Conservation (phyloP, 92 coral and sea anemone genomes). For the Pocillopora meandrina region DNA sequence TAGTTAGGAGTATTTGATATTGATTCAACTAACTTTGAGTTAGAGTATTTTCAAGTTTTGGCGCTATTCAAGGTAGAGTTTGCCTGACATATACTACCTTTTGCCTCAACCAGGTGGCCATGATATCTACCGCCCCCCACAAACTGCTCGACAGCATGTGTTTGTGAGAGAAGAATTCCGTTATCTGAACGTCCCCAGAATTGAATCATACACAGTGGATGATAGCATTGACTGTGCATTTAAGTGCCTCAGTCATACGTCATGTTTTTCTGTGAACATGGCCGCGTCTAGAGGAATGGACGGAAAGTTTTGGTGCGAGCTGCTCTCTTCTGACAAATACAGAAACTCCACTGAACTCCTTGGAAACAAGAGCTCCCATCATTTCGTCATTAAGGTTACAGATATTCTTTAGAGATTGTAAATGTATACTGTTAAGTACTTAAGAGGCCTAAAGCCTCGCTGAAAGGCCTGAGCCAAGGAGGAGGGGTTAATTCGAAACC, state of each 20-base stretch:
- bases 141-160: not conserved
- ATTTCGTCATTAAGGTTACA: not conserved
- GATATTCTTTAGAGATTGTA: not conserved
- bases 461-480: too few species aligned
- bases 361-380: not conserved
- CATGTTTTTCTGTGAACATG: not conserved
- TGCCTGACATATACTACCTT: too few species aligned
- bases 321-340: constrained; percentile 7
- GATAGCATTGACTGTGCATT: not conserved
- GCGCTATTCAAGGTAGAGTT: too few species aligned
- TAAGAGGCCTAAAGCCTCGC: too few species aligned
- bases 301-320: constrained; percentile 4
- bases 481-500: not conserved
- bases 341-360: not conserved
- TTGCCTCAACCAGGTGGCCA: too few species aligned
- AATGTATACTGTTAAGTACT: too few species aligned
- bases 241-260: not conserved
- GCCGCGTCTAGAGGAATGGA: not conserved
- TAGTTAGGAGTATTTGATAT: too few species aligned
- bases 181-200: not conserved
- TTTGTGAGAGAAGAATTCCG: not conserved
- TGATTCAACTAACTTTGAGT: too few species aligned
- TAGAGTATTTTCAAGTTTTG: too few species aligned
- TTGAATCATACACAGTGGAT: not conserved
- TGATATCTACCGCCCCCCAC: not conserved